Evolutionary conservation across 2,113 vertebrate genomes (phyloP), one percentile per base, ranked within the genome.

Genomic region (Chelonoidis abingdonii): DNA sequence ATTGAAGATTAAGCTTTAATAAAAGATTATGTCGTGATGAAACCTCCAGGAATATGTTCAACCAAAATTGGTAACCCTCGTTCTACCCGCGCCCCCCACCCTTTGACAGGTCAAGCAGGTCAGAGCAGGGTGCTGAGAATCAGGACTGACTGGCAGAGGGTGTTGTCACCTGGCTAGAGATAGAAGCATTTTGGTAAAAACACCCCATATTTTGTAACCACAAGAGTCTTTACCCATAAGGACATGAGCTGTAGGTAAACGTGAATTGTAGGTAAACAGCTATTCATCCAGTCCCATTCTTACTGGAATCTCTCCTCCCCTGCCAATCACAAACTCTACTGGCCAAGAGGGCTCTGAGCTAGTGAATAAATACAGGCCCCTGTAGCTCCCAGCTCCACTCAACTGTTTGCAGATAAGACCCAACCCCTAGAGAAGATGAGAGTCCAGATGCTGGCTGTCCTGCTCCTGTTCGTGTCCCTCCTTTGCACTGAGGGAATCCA

Each of bases 311-410:
- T 59, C 16, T 16, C 65, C 8, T 6, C 7, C 12, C 8, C 8
- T 9, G 8, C 16, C 31, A 8, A 21, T 69, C 65, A 4, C 65
- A 5, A 1, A n/a, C 16, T n/a, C 35, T 2, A 4, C 8, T 21
- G 35, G 29, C 35, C 35, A 69, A 4, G 35, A 69, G 35, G 65
- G 16, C 65, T 4, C 35, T 19, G 8, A 17, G 35, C 65, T n/a
- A 8, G 35, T 9, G 65, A n/a, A 69, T 69, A 69, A 69, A n/a
- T n/a, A 17, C 65, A 69, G 65, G 35, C 17, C 65, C 31, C 65
- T 19, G 8, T 21, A n/a, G 35, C 65, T 69, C 35, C 35, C 16
- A 16, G 16, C 35, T 6, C 65, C 65, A 69, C 9, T 69, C 35
- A 2, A 6, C 65, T 69, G 35, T 7, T 69, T 8, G 1, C 7